These are phyloP conservation scores for Corythucha ciliata DNA, from an alignment of 2,888 invertebrate genomes.

Conservation along the genomic window DNA sequence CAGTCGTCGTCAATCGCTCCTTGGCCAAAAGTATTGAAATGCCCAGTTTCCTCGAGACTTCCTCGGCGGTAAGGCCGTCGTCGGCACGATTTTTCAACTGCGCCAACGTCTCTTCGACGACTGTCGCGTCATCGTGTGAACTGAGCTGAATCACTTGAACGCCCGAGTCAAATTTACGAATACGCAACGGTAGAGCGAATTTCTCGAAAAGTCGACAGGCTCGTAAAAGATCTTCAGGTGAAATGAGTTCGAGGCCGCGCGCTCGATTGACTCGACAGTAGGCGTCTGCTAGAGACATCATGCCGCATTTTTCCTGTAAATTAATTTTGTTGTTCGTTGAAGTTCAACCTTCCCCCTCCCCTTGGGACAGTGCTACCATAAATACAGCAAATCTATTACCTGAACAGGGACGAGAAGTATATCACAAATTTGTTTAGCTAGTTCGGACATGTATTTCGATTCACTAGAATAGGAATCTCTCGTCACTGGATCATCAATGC, in stretches of 20 bases:
- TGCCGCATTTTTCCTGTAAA: constrained; percentile 83
- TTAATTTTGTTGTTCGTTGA: too few relatives aligned
- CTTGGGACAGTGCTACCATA: neutral
- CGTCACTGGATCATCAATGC: constrained; percentile 96
- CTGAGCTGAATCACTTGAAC: constrained; percentile 84
- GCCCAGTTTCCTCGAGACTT: constrained; percentile 71
- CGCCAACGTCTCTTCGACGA: constrained; percentile 43
- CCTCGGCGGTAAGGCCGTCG: constrained; percentile 71
- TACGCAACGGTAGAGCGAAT: constrained; percentile 54
- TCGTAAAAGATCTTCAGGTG: constrained; percentile 91
- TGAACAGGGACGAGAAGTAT: constrained; percentile 72
- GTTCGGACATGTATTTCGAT: constrained; percentile 34
- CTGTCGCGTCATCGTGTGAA: constrained; percentile 60
- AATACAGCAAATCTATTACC: constrained; percentile 47
- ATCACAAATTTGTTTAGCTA: constrained; percentile 77
- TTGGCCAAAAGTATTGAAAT: constrained; percentile 83
- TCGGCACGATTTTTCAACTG: constrained; percentile 14
- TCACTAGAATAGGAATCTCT: constrained; percentile 57
- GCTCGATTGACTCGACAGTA: constrained; percentile 96
- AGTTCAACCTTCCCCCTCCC: too few relatives aligned
- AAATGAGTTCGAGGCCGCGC: constrained; percentile 86
- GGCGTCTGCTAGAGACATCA: constrained; percentile 93
- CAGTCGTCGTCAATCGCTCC: constrained; percentile 78
- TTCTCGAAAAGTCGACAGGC: constrained; percentile 64
- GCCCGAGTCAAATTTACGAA: constrained; percentile 86